Evolutionary conservation across 1,140 invertebrate species (phyloP), one percentile per base, ranked within the genome.

Genomic region (Bombyx mandarina): DNA sequence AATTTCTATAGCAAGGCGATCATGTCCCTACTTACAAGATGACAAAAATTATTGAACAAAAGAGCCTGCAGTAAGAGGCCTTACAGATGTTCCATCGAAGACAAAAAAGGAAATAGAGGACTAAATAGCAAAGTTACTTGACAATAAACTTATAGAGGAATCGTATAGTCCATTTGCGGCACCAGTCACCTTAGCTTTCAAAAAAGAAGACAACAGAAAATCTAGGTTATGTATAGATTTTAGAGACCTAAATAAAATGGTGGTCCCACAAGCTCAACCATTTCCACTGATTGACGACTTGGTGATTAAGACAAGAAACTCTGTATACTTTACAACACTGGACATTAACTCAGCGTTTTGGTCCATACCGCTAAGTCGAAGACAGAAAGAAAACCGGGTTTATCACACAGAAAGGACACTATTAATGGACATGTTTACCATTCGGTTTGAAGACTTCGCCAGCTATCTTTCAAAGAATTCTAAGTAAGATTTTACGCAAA

Each of bases 301-400:
- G 22, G 47, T 71, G 45, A 45, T 58, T 22, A 73, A 67, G 52
- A 67, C 71, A 45, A 62, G 64, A 56, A 60, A 73, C 35, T 73
- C 45, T 44, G 55, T 46, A 42, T 60, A 43, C 26, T 63, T 60
- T 44, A 51, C 62, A 43, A 69, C 52, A 8, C 58, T 77, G 9
- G 75, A 79, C 51, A 67, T 79, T 44, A 74, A 73, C 62, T 73
- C 67, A 26, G 77, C 75, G n/a, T 76, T 74, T 62, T 76, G 69
- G 71, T 69, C 69, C 8, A 72, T 75, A 35, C 70, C 69, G 2
- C 44, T 76, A 3, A 60, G 35, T 63, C 6, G 49, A 51, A 53
- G 61, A 85, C 57, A 75, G 75, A 63, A 9, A 69, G 8, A 82
- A 86, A 59, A 79, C 75, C 18, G 76, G 54, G 7, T 79, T 86